A percentile compares a stretch with the other conserved stretches of the same genome.
Conservation (phyloP, 2,797 vertebrate species). For the Phoxinus dragarum region DNA sequence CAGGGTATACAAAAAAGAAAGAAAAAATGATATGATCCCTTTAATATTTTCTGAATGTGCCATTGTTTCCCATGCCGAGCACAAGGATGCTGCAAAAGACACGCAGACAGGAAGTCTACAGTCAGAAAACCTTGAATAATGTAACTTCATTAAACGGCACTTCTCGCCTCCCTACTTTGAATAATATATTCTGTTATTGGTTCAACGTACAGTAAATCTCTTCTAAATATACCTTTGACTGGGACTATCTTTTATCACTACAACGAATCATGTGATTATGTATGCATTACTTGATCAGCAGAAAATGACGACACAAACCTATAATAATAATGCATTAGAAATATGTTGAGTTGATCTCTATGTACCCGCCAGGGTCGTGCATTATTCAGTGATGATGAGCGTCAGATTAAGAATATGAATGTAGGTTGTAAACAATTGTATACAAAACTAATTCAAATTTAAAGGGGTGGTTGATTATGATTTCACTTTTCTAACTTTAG, state of each 20-base stretch:
- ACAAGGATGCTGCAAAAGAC: neutral
- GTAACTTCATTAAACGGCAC: neutral
- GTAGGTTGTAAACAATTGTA: neutral
- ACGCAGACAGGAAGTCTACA: neutral
- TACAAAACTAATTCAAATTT: neutral
- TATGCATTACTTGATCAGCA: neutral
- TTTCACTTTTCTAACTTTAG: no score
- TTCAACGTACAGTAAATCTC: no score
- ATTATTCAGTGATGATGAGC: neutral
- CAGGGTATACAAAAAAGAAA: no score
- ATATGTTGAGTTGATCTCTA: no score
- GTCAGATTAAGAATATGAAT: neutral
- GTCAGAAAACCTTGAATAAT: neutral
- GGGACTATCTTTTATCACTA: neutral
- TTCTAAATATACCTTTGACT: neutral
- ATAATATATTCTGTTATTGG: no score
- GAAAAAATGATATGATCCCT: neutral
- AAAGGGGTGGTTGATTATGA: neutral
- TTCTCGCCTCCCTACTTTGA: neutral
- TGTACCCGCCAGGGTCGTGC: neutral
- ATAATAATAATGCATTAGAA: neutral
- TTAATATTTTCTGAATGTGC: conserved; percentile 1
- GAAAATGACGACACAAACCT: neutral
- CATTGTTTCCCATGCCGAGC: neutral
- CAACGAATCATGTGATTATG: neutral